Percentiles rank a stretch among this genome's conserved stretches.
phyloP scores from a whole-genome alignment of 2,113 vertebrate species.

The Noturus placidus region DNA sequence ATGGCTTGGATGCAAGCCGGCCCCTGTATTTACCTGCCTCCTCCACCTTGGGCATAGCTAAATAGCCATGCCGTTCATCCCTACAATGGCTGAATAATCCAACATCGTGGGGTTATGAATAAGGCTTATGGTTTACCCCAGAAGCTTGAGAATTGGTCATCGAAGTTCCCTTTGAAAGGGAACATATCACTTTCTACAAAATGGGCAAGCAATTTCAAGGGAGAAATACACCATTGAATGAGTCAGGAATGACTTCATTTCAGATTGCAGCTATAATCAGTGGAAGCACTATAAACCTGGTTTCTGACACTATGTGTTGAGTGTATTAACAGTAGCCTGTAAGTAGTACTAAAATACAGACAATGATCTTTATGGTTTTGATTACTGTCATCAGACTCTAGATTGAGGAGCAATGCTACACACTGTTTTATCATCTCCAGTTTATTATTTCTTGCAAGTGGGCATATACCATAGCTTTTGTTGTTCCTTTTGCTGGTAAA shows the following conservation, averaged over 20 bases:
- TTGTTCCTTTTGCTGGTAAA: neutral
- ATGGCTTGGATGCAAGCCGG: no score
- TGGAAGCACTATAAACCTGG: neutral
- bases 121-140: no score
- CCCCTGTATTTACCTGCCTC: no score
- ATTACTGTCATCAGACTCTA: neutral
- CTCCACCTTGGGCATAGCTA: no score
- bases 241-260: neutral
- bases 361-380: conserved; percentile 4
- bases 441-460: neutral
- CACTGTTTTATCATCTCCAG: neutral
- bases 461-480: neutral
- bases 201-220: neutral
- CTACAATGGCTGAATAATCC: no score
- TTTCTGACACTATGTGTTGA: neutral
- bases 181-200: neutral
- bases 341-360: neutral
- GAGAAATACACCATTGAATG: neutral
- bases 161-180: no score
- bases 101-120: no score
- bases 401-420: neutral
- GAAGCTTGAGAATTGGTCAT: no score
- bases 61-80: no score
- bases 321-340: neutral
- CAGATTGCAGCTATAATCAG: neutral